A percentile compares a stretch with the other conserved stretches of the same genome.
Conservation (phyloP, 2,888 invertebrate species). For the Ptychoptera contaminata region DNA sequence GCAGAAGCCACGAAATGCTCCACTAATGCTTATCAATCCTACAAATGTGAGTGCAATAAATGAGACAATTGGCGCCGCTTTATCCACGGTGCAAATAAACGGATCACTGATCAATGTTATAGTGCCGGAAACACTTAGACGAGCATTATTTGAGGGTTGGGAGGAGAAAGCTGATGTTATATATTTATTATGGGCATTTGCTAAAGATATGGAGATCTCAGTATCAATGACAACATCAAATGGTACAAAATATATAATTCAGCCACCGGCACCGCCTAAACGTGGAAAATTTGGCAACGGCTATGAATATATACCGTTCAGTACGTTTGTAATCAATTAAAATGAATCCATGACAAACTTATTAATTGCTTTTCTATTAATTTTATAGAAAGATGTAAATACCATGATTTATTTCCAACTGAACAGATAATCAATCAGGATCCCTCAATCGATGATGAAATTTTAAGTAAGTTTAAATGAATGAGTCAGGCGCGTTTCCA, state of each 20-base stretch:
- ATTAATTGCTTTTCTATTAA: too few species aligned
- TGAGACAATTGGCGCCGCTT: constrained; percentile 19
- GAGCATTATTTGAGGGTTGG: constrained; percentile 25
- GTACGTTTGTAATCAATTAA: constrained; percentile 6
- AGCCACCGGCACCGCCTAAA: constrained; percentile 26
- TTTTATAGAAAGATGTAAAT: constrained; percentile 38
- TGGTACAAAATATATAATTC: constrained; percentile 20
- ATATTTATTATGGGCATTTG: constrained; percentile 22
- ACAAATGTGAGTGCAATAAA: constrained; percentile 18
- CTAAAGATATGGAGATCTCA: constrained; percentile 24
- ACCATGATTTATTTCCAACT: constrained; percentile 44
- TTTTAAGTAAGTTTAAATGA: constrained; percentile 34
- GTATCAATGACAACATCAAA: constrained; percentile 21
- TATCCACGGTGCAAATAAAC: constrained; percentile 21
- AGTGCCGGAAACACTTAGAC: constrained; percentile 24
- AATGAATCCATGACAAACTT: neutral
- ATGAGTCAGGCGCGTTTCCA: neutral
- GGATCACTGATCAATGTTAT: constrained; percentile 23
- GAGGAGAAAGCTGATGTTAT: constrained; percentile 21
- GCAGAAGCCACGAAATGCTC: constrained; percentile 15
- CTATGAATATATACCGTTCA: constrained; percentile 20
- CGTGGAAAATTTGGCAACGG: constrained; percentile 17
- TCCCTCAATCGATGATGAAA: constrained; percentile 35
- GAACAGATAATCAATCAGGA: constrained; percentile 34
- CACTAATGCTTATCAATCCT: constrained; percentile 21